phyloP scores from a whole-genome alignment of 2,113 vertebrate genomes.

The Arizona elegans region DNA sequence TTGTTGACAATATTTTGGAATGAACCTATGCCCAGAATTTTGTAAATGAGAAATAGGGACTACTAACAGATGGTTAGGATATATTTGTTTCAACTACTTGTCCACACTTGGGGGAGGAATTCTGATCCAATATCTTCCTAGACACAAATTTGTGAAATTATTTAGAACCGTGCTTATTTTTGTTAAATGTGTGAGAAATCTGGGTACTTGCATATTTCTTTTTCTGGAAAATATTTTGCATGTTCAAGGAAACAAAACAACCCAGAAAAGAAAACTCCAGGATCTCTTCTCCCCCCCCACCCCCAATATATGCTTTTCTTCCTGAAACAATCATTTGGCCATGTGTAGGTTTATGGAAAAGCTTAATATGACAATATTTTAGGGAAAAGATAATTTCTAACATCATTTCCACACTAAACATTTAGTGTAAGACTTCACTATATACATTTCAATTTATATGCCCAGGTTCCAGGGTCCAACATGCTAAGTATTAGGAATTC shows the following conservation, averaged over 20 bases:
- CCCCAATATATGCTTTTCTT: not conserved
- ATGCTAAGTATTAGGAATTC: not conserved
- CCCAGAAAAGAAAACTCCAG: not conserved
- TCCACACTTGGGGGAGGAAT: not conserved
- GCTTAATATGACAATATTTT: not conserved
- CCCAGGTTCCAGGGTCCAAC: not conserved
- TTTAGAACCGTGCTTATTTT: not conserved
- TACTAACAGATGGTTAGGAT: not conserved
- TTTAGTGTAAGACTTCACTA: not conserved
- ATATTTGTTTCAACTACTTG: not conserved
- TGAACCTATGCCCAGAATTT: not conserved
- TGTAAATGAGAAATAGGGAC: not conserved
- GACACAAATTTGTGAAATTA: not conserved
- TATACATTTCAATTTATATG: not conserved
- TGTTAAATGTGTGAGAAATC: not conserved
- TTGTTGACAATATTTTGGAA: not conserved
- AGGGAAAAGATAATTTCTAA: not conserved
- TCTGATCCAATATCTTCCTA: not conserved
- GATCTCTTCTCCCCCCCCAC: accelerated
- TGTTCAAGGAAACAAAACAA: not conserved
- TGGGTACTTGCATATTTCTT: not conserved
- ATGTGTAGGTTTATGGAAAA: not conserved
- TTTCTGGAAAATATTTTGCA: not conserved
- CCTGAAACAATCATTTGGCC: not conserved
- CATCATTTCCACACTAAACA: not conserved